Evolutionary conservation across 2,797 vertebrate genomes (phyloP).

Genomic region (Podarcis lilfordi): DNA sequence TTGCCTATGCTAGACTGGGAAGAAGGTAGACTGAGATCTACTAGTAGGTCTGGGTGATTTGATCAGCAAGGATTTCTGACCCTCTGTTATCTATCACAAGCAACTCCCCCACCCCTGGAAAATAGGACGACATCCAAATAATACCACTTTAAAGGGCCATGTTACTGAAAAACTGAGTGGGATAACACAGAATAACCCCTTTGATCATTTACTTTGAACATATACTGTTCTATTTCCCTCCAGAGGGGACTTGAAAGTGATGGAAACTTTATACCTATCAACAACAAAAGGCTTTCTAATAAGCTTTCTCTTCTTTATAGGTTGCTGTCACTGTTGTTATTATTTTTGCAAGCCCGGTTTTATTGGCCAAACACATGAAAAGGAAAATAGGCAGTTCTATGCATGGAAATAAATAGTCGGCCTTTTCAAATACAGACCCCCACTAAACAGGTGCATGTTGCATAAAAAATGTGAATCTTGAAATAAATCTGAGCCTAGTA

Average conservation of each 20-base stretch:
- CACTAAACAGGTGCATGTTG: neutral
- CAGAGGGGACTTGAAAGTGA: constrained; percentile 10
- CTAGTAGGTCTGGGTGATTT: too few relatives aligned
- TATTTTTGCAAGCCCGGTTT: neutral
- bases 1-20: too few relatives aligned
- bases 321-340: neutral
- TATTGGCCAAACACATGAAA: constrained; percentile 1
- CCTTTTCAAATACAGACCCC: neutral
- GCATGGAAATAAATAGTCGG: neutral
- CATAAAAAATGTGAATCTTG: neutral
- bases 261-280: neutral
- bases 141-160: neutral
- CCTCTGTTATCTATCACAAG: too few relatives aligned
- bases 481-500: neutral
- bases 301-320: neutral
- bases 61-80: too few relatives aligned
- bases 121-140: neutral
- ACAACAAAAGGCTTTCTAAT: neutral
- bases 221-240: neutral
- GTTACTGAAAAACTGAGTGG: constrained; percentile 1
- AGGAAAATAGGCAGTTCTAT: constrained; percentile 3
- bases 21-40: too few relatives aligned
- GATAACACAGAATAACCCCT: neutral
- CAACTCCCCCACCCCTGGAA: neutral
- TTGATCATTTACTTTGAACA: constrained; percentile 23